Base-by-base conservation (phyloP, 1,140 invertebrate genomes). In the Plectus sambesii region DNA sequence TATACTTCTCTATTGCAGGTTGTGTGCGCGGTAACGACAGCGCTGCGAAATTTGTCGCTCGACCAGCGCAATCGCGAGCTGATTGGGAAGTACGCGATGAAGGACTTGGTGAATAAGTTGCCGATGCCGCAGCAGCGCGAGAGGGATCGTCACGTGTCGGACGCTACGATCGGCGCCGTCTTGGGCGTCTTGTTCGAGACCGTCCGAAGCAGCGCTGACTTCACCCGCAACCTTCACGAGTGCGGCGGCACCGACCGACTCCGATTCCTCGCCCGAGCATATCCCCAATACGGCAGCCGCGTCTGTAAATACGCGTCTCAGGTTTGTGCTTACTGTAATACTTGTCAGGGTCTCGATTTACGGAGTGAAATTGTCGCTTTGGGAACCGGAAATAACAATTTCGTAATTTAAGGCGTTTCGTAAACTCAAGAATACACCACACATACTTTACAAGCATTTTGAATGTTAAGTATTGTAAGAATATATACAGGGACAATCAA, bases 141-240 rank as follows among this genome's bases (percentile, higher is more conserved):
- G 37, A 48, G 59, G 17, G 49, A 57, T 24, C 59, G 58, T 19
- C 83, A 84, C 1, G 87, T 86, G 9, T 90, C 87, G 3, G 92
- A 98, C 73, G 89, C 94, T 63, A 97, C 93, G 25, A 88, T 97
- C 59, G 87, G 87, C 41, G 92, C 92, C 19, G 87, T 97, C 26
- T 76, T 97, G 39, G 90, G 90, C 2, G 94, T 92, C 1, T 75
- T 97, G 12, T 94, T 97, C 75, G 93, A 97, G 75, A 88, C 96
- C 12, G 89, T 97, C 36, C 86, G 89, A 72, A 89, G 88, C 70
- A 93, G 88, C 72, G 84, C 86, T 0, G 88, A 94, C 71, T 94
- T 96, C 74, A 90, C 89, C 0, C 76, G 76, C 54, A 89, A 51
- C 30, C 27, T 69, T 15, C 63, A 65, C 41, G 53, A 65, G 41